phyloP scores from a whole-genome alignment of 2,888 invertebrate species.

The Parnassius smintheus region DNA sequence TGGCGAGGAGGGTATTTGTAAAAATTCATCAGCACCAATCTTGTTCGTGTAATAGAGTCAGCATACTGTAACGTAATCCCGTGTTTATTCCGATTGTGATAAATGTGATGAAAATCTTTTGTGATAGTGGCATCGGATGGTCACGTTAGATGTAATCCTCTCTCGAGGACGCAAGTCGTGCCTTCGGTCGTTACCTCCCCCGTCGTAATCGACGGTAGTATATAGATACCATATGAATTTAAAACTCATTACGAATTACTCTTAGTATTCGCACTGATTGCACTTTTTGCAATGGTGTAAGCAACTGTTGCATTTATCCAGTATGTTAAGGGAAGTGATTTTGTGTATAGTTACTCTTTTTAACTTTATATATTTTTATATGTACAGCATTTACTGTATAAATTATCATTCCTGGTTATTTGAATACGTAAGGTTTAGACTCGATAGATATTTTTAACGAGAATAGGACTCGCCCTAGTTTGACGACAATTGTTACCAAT shows the following conservation, averaged over 20 bases:
- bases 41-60: slow-evolving; percentile 26
- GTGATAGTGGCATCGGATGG: slow-evolving; percentile 76
- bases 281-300: slow-evolving; percentile 53
- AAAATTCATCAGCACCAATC: neutral
- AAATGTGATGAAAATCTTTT: slow-evolving; percentile 75
- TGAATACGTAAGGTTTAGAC: slow-evolving; percentile 38
- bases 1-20: slow-evolving; percentile 3
- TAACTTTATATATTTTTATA: slow-evolving; percentile 56
- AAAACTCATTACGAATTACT: slow-evolving; percentile 58
- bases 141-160: slow-evolving; percentile 73
- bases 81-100: slow-evolving; percentile 70
- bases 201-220: slow-evolving; percentile 30
- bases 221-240: slow-evolving; percentile 48
- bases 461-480: slow-evolving; percentile 51
- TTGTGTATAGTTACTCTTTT: slow-evolving; percentile 68
- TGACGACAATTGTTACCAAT: slow-evolving; percentile 72
- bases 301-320: slow-evolving; percentile 74
- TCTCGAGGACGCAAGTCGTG: slow-evolving; percentile 50
- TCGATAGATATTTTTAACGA: slow-evolving; percentile 35
- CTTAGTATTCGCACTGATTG: slow-evolving; percentile 62
- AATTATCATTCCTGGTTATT: slow-evolving; percentile 70
- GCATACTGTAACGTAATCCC: slow-evolving; percentile 42
- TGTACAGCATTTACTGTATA: slow-evolving; percentile 73
- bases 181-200: slow-evolving; percentile 63
- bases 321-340: slow-evolving; percentile 68